phyloP scores from a whole-genome alignment of 2,113 vertebrate species.

The Salvelinus namaycush region DNA sequence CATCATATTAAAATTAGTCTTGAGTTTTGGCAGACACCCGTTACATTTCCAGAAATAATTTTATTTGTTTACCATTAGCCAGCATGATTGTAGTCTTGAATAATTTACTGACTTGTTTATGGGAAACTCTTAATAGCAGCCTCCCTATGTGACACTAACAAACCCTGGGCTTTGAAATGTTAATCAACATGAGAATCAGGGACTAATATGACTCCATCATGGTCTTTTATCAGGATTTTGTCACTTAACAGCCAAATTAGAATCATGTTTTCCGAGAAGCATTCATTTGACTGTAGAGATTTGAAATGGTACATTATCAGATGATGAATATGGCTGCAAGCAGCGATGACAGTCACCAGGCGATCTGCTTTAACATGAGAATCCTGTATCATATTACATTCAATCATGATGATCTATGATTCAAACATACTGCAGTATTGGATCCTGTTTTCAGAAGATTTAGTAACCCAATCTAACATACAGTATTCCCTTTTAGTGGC shows the following conservation, averaged over 20 bases:
- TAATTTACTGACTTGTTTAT: background rate
- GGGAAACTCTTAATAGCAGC: background rate
- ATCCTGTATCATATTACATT: background rate
- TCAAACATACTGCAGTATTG: background rate
- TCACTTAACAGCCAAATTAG: slow-evolving; percentile 3
- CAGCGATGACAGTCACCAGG: background rate
- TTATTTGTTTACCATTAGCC: background rate
- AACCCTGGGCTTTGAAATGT: slow-evolving; percentile 2
- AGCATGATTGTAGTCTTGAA: background rate
- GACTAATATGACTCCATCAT: background rate
- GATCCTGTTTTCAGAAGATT: background rate
- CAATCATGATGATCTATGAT: no score
- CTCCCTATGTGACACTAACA: no score
- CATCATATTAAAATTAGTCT: background rate
- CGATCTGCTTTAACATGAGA: background rate
- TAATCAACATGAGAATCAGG: background rate
- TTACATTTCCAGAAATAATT: background rate
- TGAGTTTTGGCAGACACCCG: background rate
- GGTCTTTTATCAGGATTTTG: background rate
- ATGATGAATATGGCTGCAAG: background rate
- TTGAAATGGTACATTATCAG: background rate
- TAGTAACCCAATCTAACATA: no score
- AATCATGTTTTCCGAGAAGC: background rate
- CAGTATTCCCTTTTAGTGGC: no score
- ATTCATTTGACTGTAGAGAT: background rate